Conservation (phyloP, 2,888 invertebrate species). For the Nemurella pictetii region DNA sequence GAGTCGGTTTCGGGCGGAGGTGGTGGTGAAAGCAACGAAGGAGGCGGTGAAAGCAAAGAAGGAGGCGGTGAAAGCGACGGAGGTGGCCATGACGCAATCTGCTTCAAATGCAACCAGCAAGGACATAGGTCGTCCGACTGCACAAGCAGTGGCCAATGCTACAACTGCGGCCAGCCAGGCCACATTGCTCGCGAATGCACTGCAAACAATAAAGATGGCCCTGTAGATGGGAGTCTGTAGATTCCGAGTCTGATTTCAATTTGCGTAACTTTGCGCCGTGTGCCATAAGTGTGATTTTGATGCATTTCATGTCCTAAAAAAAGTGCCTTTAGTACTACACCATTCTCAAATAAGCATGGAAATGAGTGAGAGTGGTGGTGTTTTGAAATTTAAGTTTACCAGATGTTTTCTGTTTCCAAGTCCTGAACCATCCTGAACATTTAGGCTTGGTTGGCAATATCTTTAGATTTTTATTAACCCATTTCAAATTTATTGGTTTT, state of each 20-base stretch:
- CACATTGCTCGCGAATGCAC: not conserved
- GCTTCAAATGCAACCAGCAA: conserved; percentile 13
- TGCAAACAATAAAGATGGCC: not conserved
- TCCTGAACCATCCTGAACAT: too few species aligned
- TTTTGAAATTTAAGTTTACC: too few species aligned
- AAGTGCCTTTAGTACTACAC: not conserved
- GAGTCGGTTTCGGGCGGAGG: not conserved
- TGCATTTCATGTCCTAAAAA: not conserved
- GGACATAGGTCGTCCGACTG: not conserved
- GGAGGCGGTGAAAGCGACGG: not conserved
- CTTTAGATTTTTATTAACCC: too few species aligned
- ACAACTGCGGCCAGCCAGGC: not conserved
- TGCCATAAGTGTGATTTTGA: not conserved
- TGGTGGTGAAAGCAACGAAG: not conserved
- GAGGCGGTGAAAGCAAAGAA: not conserved
- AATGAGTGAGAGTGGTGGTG: too few species aligned
- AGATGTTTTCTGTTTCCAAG: too few species aligned
- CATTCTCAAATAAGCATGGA: not conserved
- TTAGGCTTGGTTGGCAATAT: too few species aligned
- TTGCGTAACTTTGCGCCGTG: not conserved
- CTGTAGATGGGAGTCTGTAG: not conserved
- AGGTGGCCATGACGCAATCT: not conserved
- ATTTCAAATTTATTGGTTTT: too few species aligned
- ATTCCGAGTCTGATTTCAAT: not conserved
- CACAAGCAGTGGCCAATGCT: not conserved